Base-by-base conservation (phyloP, 37 sponge, comb jelly and placozoan species). In the Agelas oroides region DNA sequence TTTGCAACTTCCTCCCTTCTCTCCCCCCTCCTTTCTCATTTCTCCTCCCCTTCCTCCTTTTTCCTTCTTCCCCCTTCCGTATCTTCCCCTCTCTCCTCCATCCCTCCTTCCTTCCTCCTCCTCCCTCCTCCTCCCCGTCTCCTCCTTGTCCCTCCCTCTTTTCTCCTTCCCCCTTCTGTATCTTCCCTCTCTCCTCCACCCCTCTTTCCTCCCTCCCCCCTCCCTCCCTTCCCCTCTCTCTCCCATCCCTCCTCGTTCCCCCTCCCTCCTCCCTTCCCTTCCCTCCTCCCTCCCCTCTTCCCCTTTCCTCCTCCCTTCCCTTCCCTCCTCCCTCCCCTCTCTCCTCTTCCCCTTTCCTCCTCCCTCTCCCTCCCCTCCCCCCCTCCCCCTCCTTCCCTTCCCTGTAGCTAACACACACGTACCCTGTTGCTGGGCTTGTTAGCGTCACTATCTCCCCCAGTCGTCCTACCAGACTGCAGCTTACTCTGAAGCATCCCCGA, bases 401-500 rank as follows among this genome's bases (percentile, higher is more conserved):
- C n/a, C n/a, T n/a, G n/a, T n/a, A n/a, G n/a, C n/a, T 46, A 46
- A 8, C 6, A 46, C 8, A 8, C 3, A 46, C 46, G 58, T 58
- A 88, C 88, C 61, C 34, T 52, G 28, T 62, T 65, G 33, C 68
- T 62, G 19, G 72, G 38, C 54, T 82, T 82, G 62, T 19, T 83
- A 27, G 62, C 30, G 19, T 83, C 89, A 46, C 23, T 65, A 36
- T 77, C 79, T 46, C 46, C 32, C 5, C 46, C 85, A 24, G 25
- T 25, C 25, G 70, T 55, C 38, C 55, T 37, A 54, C 40, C 35
- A 2, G 63, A 18, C 58, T 72, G 79, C 21, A 78, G 75, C 30
- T 73, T 81, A 25, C 88, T 65, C 52, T 81, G 88, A 11, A 88
- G 60, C 66, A 88, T 81, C 5, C 82, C 67, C 3, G 75, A 39